phyloP scores from a whole-genome alignment of 2,888 invertebrate species.

The Drosophila kokeensis region DNA sequence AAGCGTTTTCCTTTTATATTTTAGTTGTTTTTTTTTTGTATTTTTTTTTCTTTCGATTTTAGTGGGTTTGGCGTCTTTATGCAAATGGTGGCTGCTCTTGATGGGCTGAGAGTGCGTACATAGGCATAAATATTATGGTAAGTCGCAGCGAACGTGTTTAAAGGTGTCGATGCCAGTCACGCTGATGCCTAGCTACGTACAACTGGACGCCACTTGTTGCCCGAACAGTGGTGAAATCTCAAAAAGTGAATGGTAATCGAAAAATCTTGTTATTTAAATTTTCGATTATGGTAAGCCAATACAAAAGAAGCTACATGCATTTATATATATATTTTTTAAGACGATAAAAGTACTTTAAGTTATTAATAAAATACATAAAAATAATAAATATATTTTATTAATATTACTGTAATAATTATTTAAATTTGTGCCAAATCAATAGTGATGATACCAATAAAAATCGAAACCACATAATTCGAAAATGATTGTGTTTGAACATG shows the following conservation, averaged over 20 bases:
- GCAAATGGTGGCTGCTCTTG: constrained; percentile 65
- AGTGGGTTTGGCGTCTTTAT: constrained; percentile 64
- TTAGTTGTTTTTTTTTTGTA: not conserved
- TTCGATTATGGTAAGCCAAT: not conserved
- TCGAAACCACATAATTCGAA: not conserved
- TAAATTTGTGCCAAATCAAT: not conserved
- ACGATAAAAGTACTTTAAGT: not conserved
- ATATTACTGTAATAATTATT: not conserved
- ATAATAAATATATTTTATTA: not conserved
- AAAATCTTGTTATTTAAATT: not conserved
- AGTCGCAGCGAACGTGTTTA: constrained; percentile 21
- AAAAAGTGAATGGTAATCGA: not conserved
- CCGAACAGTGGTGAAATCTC: constrained; percentile 39
- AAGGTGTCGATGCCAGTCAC: constrained; percentile 58
- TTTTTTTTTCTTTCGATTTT: constrained; percentile 12
- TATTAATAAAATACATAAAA: not conserved
- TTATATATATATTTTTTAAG: not conserved
- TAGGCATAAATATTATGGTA: constrained; percentile 62
- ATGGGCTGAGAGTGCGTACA: constrained; percentile 43
- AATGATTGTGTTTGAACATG: not conserved
- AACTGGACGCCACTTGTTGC: constrained; percentile 31
- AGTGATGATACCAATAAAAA: not conserved
- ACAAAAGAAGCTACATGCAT: not conserved
- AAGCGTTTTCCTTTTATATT: constrained; percentile 23
- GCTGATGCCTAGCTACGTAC: constrained; percentile 24